A percentile compares a stretch with the other conserved stretches of the same genome.
phyloP scores from a whole-genome alignment of 2,888 invertebrate genomes.

The Pheosia tremula region DNA sequence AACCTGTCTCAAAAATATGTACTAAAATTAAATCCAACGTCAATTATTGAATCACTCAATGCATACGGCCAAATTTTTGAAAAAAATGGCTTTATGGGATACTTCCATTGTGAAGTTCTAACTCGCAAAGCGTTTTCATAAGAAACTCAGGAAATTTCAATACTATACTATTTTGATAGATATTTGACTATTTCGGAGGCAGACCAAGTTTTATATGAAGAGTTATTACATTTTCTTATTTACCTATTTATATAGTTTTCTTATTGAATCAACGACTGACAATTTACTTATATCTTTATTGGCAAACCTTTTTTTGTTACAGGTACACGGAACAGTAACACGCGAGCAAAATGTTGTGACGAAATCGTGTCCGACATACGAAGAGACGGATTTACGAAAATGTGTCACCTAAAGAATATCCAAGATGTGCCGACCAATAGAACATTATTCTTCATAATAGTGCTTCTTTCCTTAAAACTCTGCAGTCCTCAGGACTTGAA shows the following conservation, averaged over 20 bases:
- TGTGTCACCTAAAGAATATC: conserved; percentile 68
- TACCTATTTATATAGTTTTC: background rate
- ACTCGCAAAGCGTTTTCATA: no score
- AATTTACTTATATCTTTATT: background rate
- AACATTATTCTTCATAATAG: conserved; percentile 74
- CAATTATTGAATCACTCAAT: no score
- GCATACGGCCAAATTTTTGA: no score
- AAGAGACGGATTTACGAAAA: conserved; percentile 50
- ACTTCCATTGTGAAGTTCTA: no score
- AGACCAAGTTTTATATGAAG: no score
- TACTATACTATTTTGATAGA: no score
- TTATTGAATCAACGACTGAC: background rate
- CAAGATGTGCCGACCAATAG: conserved; percentile 66
- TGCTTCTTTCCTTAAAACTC: conserved; percentile 72
- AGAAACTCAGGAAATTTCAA: no score
- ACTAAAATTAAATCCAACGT: no score
- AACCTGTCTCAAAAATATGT: no score
- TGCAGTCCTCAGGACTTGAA: conserved; percentile 77
- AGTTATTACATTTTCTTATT: no score
- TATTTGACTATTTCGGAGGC: no score
- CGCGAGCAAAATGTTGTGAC: conserved; percentile 63
- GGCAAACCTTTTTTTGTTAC: conserved; percentile 52
- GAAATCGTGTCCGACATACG: conserved; percentile 36
- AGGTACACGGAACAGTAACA: conserved; percentile 49
- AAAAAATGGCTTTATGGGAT: no score